Percentiles rank a stretch among this genome's conserved stretches.
Evolutionary conservation across 2,888 invertebrate genomes (phyloP).

Genomic region (Argyresthia goedartella): DNA sequence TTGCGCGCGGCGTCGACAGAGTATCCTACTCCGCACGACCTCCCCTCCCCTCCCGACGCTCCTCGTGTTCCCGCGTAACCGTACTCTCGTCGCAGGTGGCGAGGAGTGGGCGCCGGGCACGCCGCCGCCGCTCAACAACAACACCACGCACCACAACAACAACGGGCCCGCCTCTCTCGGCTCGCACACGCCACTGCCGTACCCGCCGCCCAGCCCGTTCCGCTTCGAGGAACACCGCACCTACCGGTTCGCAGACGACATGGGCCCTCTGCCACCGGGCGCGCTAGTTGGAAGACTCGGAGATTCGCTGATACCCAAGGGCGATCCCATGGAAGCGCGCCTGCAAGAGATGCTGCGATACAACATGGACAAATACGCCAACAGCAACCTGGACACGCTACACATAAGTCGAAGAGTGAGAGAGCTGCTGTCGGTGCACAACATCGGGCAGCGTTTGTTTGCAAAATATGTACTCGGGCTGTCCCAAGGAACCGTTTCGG

Average conservation of each 20-base stretch:
- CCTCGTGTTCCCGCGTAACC: conserved; percentile 80
- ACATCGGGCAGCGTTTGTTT: conserved; percentile 98
- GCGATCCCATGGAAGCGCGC: conserved; percentile 93
- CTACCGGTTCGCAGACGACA: conserved; percentile 87
- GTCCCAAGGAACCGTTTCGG: conserved; percentile 98
- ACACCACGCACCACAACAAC: conserved; percentile 68
- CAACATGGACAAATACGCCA: conserved; percentile 96
- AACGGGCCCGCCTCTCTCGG: conserved; percentile 43
- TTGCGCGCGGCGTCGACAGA: conserved; percentile 6
- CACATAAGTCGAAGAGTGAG: conserved; percentile 94
- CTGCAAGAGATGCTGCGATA: conserved; percentile 94
- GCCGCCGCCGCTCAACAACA: conserved; percentile 67
- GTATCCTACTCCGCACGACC: conserved; percentile 22
- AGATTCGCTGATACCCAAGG: conserved; percentile 92
- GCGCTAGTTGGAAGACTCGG: conserved; percentile 87
- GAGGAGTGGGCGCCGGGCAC: conserved; percentile 64
- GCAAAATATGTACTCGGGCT: conserved; percentile 98
- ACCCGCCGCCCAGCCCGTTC: conserved; percentile 75
- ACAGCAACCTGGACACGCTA: conserved; percentile 94
- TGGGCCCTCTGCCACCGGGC: conserved; percentile 80
- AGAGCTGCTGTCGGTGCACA: conserved; percentile 94
- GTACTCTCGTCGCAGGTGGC: conserved; percentile 63
- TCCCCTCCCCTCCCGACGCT: conserved; percentile 13
- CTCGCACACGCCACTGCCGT: conserved; percentile 37
- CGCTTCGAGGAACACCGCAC: conserved; percentile 85